Base-by-base conservation (phyloP, 2,888 invertebrate genomes). In the Eurytoma californica region DNA sequence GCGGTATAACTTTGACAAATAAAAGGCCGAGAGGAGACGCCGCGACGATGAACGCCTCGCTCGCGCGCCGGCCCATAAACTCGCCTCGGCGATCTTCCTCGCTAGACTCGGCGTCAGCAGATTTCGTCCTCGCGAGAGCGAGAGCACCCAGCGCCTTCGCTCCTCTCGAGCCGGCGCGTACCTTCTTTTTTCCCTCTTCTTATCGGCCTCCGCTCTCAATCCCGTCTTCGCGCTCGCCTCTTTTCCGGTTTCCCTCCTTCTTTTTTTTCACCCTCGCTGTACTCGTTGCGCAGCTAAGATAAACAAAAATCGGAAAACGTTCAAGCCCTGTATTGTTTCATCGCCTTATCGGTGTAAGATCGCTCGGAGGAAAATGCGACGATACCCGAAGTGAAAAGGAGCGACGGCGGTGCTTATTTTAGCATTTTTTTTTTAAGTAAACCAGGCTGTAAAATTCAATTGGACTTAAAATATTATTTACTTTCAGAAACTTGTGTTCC, bases 281-380 rank as follows among this genome's bases (percentile, higher is more conserved):
- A 39, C 7, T 60, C 61, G 65, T 77, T 53, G n/a, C 39, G 30
- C 30, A 9, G 61, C 60, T 69, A 51, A 81, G 79, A 76, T 81
- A 81, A 81, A 81, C 79, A 81, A 76, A 73, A 81, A 81, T 76
- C 65, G 76, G 61, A 76, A 81, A 76, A 79, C 72, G 79, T 69
- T 72, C 70, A 78, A 74, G 72, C 69, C 39, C 69, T 20, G 67
- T 72, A 75, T 80, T 77, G 77, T 77, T 80, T 80, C 72, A 63
- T 69, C 63, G 61, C 47, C 53, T 76, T 75, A 80, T 80, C 74
- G 69, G 18, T 14, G 49, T 14, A 49, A 60, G 47, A 39, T 39
- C 39, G 39, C 39, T 9, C 39, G 39, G 39, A 39, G 39, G 39
- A 39, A 39, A 39, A 39, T 39, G 39, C 39, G 39, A 9, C 39